A percentile compares a stretch with the other conserved stretches of the same genome.
Evolutionary conservation across 2,888 invertebrate genomes (phyloP).

Genomic region (Amphipoea lucens): DNA sequence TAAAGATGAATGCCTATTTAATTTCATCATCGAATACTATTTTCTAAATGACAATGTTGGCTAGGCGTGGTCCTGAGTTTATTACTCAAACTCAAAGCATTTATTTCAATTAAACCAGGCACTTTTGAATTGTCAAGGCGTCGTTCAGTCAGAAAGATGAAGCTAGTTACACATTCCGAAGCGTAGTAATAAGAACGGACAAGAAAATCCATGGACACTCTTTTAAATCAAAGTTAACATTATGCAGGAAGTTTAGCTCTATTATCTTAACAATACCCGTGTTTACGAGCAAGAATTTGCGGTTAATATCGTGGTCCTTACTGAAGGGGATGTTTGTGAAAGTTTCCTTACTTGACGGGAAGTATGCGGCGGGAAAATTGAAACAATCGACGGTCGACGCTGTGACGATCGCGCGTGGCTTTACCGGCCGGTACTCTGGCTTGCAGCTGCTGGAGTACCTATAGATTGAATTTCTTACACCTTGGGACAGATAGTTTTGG

Average conservation of each 20-base stretch:
- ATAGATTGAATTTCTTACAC: conserved; percentile 56
- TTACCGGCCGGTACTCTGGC: conserved; percentile 57
- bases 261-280: conserved; percentile 29
- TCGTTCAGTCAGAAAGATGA: not conserved
- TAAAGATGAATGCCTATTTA: too few relatives aligned
- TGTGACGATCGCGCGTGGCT: conserved; percentile 52
- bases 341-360: conserved; percentile 72
- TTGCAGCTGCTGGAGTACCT: conserved; percentile 52
- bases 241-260: conserved; percentile 20
- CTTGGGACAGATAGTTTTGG: conserved; percentile 18
- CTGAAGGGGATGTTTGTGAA: conserved; percentile 62
- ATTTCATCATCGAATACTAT: too few relatives aligned
- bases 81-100: not conserved
- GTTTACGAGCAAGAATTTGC: conserved; percentile 48
- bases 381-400: conserved; percentile 73
- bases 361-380: conserved; percentile 78
- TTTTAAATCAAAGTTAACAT: not conserved
- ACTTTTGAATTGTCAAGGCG: not conserved
- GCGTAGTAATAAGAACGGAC: not conserved
- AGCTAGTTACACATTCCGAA: not conserved
- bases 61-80: not conserved
- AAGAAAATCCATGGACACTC: not conserved
- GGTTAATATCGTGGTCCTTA: conserved; percentile 56
- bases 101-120: not conserved
- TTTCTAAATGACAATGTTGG: not conserved